Evolutionary conservation across 2,113 vertebrate species (phyloP), one percentile per base, ranked within the genome.

Genomic region (Pterocles gutturalis): DNA sequence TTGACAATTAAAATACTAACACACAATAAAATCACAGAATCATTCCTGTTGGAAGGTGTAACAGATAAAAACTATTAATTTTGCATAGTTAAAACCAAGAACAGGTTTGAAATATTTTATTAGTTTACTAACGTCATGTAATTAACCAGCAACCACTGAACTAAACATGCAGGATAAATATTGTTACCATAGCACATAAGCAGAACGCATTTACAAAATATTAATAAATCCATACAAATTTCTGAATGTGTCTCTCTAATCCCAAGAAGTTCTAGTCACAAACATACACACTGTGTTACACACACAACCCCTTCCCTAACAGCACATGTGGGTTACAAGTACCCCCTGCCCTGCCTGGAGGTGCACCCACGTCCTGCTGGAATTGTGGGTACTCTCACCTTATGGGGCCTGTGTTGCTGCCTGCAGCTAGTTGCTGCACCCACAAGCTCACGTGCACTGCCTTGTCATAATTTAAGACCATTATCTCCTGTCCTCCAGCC

Each of bases 391-490:
- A 26, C 5, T 58, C 13, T 45, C n/a, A 45, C 14, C 5, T 14
- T 36, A 10, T 49, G 60, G 38, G 17, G 11, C 22, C 6, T 1
- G 2, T 55, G 51, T 8, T 65, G 17, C 31, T 66, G 34, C 17
- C 53, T n/a, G 16, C 21, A 70, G 9, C 25, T 31, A 13, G 1
- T 49, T 34, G 11, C 21, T 36, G 5, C 17, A 65, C 10, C 14
- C 34, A 43, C 0, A 0, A 80, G 46, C 7, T 60, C 24, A n/a
- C 0, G 0, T 8, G 10, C 4, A 9, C 13, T 65, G 6, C 28
- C 26, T 13, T 69, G 25, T 46, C 48, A 33, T 49, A 43, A 73
- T 75, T 69, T 28, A 55, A 81, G 34, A 41, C n/a, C n/a, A 22
- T 13, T 75, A 13, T 15, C 10, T 69, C 41, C 43, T 54, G 29